Evolutionary conservation across 2,113 vertebrate species (phyloP).

Genomic region (Etheostoma cragini): DNA sequence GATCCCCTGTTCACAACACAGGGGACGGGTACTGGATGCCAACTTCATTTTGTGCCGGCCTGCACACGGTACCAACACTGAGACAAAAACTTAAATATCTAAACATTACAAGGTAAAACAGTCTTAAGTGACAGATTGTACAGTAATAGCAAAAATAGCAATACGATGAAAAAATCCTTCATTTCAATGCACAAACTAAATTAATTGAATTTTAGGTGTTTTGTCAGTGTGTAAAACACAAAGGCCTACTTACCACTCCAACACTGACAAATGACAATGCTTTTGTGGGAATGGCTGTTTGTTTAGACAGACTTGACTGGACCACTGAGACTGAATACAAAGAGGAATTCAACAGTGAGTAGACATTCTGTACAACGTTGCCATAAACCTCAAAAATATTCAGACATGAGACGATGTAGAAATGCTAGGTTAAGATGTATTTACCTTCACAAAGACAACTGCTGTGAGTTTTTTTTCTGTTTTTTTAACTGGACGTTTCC

Average conservation of each 20-base stretch:
- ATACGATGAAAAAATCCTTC: conserved; percentile 80
- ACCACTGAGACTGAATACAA: conserved; percentile 71
- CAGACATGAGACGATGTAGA: conserved; percentile 64
- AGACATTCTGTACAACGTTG: conserved; percentile 70
- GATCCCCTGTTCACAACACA: conserved; percentile 61
- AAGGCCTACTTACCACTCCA: conserved; percentile 49
- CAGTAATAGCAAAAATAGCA: conserved; percentile 88
- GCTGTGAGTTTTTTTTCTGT: not conserved
- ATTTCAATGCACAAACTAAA: conserved; percentile 61
- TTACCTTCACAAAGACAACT: conserved; percentile 65
- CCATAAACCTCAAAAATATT: conserved; percentile 61
- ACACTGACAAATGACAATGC: conserved; percentile 64
- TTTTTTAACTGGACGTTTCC: conserved; percentile 50
- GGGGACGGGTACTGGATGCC: conserved; percentile 54
- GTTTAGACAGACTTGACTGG: conserved; percentile 68
- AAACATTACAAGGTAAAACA: conserved; percentile 88
- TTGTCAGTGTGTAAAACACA: conserved; percentile 50
- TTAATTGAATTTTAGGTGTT: conserved; percentile 41
- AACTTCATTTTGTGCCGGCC: conserved; percentile 62
- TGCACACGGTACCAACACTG: conserved; percentile 67
- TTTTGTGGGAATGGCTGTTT: conserved; percentile 69
- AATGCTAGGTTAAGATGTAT: conserved; percentile 53
- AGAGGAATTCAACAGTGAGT: conserved; percentile 68
- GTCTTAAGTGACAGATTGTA: conserved; percentile 77
- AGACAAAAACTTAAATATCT: conserved; percentile 60